Evolutionary conservation across 2,888 invertebrate species (phyloP), one percentile per base, ranked within the genome.

Genomic region (Serripes groenlandicus): DNA sequence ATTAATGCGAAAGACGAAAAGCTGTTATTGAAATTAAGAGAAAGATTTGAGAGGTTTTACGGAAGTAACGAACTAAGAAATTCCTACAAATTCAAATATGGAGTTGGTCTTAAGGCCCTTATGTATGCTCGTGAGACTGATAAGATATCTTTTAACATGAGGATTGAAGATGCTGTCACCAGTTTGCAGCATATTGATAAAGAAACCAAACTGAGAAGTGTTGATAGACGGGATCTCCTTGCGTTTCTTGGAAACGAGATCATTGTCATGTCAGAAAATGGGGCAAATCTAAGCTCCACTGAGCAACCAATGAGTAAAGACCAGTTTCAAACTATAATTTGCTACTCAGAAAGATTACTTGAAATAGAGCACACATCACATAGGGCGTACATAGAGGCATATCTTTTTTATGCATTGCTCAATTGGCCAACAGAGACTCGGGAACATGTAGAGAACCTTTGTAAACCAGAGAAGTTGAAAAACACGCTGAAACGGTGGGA

Each of bases 351-450:
- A 32, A 23, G 4, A 35, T n/a, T 64, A n/a, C 37, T 35, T 0
- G 3, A 35, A n/a, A 35, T 64, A 15, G 64, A 75, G 42, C 62
- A 18, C 18, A 37, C 52, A 32, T 15, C 26, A 42, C 32, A 52
- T 3, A 52, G 81, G 28, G 37, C 69, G 9, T 78, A 81, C 30
- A 42, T 81, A 0, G 81, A 81, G 30, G 49, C 77, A 18, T 81
- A 34, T 56, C 56, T 81, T n/a, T 81, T 78, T 34, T 62, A 54
- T 34, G 74, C 81, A 7, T 74, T 81, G 54, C 62, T 81, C 11
- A 77, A 81, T 56, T 81, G 81, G 81, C 81, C 81, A 9, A 32
- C 70, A 21, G 56, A 37, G 9, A 30, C 37, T 23, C 60, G 81
- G 69, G 23, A 34, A 15, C 42, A 54, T 9, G 3, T 70, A 7